Percentiles rank a stretch among this genome's conserved stretches.
phyloP scores from a whole-genome alignment of 2,888 invertebrate species.

The Cancer borealis region DNA sequence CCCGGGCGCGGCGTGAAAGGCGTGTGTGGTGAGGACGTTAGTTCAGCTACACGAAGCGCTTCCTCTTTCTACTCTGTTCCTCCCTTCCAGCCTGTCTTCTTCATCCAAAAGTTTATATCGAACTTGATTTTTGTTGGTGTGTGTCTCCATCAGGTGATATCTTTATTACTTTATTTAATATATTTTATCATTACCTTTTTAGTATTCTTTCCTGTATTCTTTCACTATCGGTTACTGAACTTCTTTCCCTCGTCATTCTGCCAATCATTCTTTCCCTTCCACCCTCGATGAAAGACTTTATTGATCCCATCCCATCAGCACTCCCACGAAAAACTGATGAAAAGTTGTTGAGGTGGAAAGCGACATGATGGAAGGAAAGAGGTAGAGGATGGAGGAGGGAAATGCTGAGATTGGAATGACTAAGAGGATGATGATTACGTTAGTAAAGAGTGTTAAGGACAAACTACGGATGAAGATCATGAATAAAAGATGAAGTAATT shows the following conservation, averaged over 20 bases:
- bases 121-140: too few relatives aligned
- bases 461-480: neutral
- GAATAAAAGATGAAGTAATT: neutral
- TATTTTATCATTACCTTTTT: neutral
- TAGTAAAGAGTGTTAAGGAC: neutral
- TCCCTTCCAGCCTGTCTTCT: neutral
- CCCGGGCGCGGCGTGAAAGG: neutral
- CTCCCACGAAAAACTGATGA: slow-evolving; percentile 7
- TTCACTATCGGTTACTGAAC: neutral
- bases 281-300: neutral
- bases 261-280: neutral
- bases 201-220: neutral
- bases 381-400: neutral
- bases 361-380: slow-evolving; percentile 30
- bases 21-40: slow-evolving; percentile 2
- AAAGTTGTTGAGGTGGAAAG: neutral
- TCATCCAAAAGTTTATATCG: too few relatives aligned
- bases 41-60: neutral
- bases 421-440: neutral
- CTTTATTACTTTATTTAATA: neutral
- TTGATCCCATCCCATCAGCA: neutral
- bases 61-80: neutral
- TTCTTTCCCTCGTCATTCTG: slow-evolving; percentile 26
- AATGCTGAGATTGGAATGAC: neutral
- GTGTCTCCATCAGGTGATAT: neutral